Base-by-base conservation (phyloP, 1,140 invertebrate species). In the Drosophila leontia region DNA sequence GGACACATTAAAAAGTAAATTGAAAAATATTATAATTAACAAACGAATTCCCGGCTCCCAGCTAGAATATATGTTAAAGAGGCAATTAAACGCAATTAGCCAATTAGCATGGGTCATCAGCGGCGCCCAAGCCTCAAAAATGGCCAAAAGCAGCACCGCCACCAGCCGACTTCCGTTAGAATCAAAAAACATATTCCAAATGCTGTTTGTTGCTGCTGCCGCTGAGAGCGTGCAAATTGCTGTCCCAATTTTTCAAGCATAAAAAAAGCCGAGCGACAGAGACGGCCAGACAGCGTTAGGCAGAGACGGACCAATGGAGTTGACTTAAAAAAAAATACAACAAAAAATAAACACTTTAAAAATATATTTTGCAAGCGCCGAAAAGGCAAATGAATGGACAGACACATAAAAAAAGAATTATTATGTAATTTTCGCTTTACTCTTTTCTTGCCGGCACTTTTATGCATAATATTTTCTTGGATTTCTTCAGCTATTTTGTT, bases 221-320 rank as follows among this genome's bases (percentile, higher is more conserved):
- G 50, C 60, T 70, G 50, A 80, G 48, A 87, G 72, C 83, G 81
- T 90, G 85, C 85, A 85, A 90, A 90, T 79, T 72, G 85, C 68
- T 90, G 85, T 90, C 81, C 85, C 85, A 90, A 90, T 90, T 88
- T 90, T 90, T 90, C 78, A 90, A 90, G 67, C 85, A 90, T 90
- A 90, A 90, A 90, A 87, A 81, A 87, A 88, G 64, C 48, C 45
- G 44, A 78, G 63, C 59, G 57, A 57, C 19, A 34, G 50, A 59
- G 57, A 64, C 72, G 32, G 29, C 39, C 29, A 47, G 45, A 65
- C 62, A 32, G 57, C 26, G 39, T 50, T 42, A 41, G 45, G 56
- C 15, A 58, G 35, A 37, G 55, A 58, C 45, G n/a, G 61, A 47
- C 48, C 57, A 44, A 37, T 81, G 32, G 51, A 85, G 68, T 81